Evolutionary conservation across 2,888 invertebrate species (phyloP).

Genomic region (Molanna angustata): DNA sequence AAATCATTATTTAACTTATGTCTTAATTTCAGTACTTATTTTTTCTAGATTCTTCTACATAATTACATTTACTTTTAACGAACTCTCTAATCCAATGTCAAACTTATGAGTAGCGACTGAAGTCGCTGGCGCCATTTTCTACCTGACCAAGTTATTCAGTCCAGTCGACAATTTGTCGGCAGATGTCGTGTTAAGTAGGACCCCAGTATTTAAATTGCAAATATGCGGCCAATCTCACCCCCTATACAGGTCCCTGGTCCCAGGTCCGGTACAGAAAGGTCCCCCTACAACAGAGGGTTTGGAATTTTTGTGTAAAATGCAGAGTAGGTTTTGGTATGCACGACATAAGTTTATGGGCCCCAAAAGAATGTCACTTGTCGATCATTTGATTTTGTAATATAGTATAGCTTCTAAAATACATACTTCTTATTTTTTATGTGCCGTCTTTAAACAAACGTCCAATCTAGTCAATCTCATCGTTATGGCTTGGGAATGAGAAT

Average conservation of each 20-base stretch:
- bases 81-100: no score
- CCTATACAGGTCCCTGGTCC: not conserved
- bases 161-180: constrained; percentile 52
- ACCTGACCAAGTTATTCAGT: constrained; percentile 28
- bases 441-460: no score
- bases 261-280: not conserved
- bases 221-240: constrained; percentile 37
- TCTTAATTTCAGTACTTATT: not conserved
- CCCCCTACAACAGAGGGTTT: not conserved
- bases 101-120: constrained; percentile 28
- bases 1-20: no score
- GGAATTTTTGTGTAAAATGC: constrained; percentile 54
- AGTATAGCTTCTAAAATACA: no score
- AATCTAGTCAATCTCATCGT: no score
- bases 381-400: no score
- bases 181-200: constrained; percentile 60
- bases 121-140: constrained; percentile 25
- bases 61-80: not conserved
- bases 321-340: constrained; percentile 46
- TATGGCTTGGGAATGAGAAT: no score
- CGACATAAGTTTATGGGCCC: no score
- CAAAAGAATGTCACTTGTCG: no score
- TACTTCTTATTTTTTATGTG: no score
- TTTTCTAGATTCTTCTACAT: no score
- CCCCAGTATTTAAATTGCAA: constrained; percentile 58